Conservation (phyloP, 1,140 invertebrate genomes). For the Meloidogyne chitwoodi region DNA sequence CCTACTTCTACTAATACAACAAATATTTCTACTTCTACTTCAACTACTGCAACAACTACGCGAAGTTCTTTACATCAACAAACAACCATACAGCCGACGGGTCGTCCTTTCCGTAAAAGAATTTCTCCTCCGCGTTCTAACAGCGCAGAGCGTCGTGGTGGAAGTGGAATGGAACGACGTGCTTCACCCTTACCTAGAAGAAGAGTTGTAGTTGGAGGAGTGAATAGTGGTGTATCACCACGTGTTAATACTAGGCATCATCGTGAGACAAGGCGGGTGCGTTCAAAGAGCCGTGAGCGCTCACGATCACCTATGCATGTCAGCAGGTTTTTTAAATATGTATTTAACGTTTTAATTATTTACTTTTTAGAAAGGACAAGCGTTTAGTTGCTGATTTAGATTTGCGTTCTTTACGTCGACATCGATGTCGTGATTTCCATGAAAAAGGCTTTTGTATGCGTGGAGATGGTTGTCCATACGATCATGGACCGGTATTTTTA, state of each 20-base stretch:
- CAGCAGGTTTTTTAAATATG: not conserved
- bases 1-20: not conserved
- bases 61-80: not conserved
- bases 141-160: constrained; percentile 12
- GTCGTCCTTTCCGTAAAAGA: constrained; percentile 70
- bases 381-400: constrained; percentile 15
- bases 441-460: constrained; percentile 88
- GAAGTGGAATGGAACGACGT: not conserved
- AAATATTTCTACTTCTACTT: not conserved
- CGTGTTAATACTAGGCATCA: not conserved
- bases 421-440: constrained; percentile 36
- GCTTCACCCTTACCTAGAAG: not conserved
- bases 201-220: not conserved
- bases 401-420: constrained; percentile 14
- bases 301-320: not conserved
- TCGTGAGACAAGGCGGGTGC: not conserved
- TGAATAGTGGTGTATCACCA: not conserved
- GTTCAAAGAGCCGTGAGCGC: not conserved
- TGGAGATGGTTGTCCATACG: constrained; percentile 87
- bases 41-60: not conserved
- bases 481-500: constrained; percentile 72
- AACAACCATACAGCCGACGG: constrained; percentile 30
- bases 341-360: not conserved
- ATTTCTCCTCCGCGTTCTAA: constrained; percentile 25
- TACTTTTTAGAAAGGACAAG: constrained; percentile 16